Evolutionary conservation across 1,140 invertebrate species (phyloP).

Genomic region (Gryllus bimaculatus): DNA sequence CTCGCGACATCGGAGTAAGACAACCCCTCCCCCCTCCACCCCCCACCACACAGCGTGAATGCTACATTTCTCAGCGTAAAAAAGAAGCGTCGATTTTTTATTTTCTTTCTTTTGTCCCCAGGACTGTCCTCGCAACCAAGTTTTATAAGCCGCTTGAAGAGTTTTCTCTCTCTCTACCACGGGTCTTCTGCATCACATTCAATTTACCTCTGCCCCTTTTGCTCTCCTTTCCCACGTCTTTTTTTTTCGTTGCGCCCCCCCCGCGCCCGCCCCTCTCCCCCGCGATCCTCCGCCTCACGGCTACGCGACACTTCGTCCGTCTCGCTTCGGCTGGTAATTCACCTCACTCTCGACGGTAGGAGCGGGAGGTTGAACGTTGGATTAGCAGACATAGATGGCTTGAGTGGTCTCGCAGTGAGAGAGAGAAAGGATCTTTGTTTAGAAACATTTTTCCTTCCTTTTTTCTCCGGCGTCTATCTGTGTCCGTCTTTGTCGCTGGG

Average conservation of each 20-base stretch:
- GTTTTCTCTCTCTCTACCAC: not conserved
- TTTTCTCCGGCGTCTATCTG: not conserved
- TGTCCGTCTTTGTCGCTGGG: not conserved
- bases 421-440: not conserved
- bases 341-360: not conserved
- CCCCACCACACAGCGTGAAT: not conserved
- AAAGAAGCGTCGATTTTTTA: not conserved
- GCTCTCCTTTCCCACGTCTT: not conserved
- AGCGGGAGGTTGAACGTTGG: not conserved
- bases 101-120: not conserved
- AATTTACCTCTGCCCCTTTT: constrained; percentile 4
- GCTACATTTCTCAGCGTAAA: not conserved
- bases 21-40: too few species aligned
- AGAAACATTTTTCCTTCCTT: not conserved
- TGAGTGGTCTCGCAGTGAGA: not conserved
- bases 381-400: not conserved
- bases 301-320: too few species aligned
- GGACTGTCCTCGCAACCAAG: not conserved
- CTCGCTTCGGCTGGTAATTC: constrained; percentile 7
- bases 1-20: not conserved
- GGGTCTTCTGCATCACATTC: constrained; percentile 13
- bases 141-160: not conserved
- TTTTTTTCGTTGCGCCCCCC: not conserved
- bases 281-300: too few species aligned
- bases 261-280: too few species aligned